A percentile compares a stretch with the other conserved stretches of the same genome.
phyloP scores from a whole-genome alignment of 2,888 invertebrate genomes.

The Poecilobothrus nobilitatus region DNA sequence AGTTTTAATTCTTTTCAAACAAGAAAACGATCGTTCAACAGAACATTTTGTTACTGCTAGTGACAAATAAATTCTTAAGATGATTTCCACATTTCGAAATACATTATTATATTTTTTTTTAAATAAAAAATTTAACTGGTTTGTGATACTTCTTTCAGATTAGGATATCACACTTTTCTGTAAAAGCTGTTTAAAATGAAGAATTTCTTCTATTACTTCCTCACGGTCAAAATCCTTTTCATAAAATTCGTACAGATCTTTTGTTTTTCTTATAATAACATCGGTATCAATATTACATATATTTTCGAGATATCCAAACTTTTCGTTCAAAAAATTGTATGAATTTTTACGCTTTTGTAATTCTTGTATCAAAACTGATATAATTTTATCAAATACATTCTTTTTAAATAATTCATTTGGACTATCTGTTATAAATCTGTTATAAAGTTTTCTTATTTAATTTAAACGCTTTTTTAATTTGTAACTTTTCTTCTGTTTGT shows the following conservation, averaged over 20 bases:
- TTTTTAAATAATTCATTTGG: constrained; percentile 7
- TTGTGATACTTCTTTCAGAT: neutral
- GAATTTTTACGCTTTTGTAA: constrained; percentile 4
- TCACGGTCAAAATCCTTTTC: neutral
- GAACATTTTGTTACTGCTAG: too few species aligned
- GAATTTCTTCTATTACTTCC: neutral
- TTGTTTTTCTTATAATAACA: neutral
- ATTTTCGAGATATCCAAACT: constrained; percentile 3
- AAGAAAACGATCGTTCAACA: neutral
- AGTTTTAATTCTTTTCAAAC: neutral
- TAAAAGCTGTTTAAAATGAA: constrained; percentile 1
- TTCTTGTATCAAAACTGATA: neutral
- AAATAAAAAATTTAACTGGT: neutral
- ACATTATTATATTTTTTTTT: neutral
- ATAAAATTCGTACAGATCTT: constrained; percentile 4
- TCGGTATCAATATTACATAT: neutral
- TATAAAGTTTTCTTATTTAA: too few species aligned
- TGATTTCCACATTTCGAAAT: too few species aligned
- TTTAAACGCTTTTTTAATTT: too few species aligned
- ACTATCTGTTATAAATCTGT: neutral
- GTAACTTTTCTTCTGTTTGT: too few species aligned
- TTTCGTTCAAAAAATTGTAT: neutral
- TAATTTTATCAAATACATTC: neutral
- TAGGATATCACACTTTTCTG: neutral
- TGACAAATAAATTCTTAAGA: too few species aligned